phyloP scores from a whole-genome alignment of 2,888 invertebrate genomes.

The Eledona agricola region DNA sequence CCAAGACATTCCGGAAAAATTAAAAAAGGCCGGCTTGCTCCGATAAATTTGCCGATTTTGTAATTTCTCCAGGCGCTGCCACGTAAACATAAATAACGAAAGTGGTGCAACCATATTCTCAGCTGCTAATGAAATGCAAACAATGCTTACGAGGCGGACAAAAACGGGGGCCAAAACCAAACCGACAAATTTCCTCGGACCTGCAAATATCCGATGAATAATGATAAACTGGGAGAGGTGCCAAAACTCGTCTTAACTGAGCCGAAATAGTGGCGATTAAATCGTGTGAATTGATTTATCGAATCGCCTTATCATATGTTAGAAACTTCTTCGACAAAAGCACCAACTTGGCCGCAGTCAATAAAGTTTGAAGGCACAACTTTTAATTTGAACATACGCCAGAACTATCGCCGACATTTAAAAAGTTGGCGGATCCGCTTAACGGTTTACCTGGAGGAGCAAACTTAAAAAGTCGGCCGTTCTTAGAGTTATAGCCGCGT shows the following conservation, averaged over 20 bases:
- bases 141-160: slow-evolving; percentile 35
- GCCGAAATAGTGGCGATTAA: too few species aligned
- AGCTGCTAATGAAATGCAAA: slow-evolving; percentile 36
- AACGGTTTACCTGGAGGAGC: slow-evolving; percentile 30
- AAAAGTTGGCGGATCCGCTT: slow-evolving; percentile 27
- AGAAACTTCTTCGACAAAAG: too few species aligned
- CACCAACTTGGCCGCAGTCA: slow-evolving; percentile 7
- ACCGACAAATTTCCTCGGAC: too few species aligned
- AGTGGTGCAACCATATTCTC: slow-evolving; percentile 14
- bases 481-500: slow-evolving; percentile 33
- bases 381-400: slow-evolving; percentile 38
- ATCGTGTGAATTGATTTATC: too few species aligned
- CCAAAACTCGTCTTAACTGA: too few species aligned
- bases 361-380: slow-evolving; percentile 28
- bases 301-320: too few species aligned
- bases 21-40: slow-evolving; percentile 11
- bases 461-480: slow-evolving; percentile 28
- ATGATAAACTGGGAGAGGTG: too few species aligned
- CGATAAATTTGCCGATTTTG: slow-evolving; percentile 14
- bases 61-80: slow-evolving; percentile 1
- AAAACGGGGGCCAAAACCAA: slow-evolving; percentile 20
- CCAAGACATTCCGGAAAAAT: slow-evolving; percentile 16
- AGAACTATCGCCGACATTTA: slow-evolving; percentile 23
- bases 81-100: slow-evolving; percentile 30
- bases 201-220: not conserved